These are phyloP conservation scores for Brachypodius melanocephalos DNA, from an alignment of 2,113 vertebrate genomes.

Conservation along the genomic window DNA sequence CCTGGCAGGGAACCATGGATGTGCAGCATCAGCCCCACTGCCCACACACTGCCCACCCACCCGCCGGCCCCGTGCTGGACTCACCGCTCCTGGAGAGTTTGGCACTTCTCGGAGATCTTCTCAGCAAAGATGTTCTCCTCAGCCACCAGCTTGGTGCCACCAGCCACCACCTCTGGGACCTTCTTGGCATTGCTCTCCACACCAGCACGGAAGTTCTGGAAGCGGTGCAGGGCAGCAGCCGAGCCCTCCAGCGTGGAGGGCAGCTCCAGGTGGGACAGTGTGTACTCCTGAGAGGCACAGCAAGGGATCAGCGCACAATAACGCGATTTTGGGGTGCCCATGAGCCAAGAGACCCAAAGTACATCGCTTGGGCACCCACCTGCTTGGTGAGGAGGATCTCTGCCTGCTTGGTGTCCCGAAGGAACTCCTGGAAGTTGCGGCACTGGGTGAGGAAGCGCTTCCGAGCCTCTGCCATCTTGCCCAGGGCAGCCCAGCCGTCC, in stretches of 20 bases:
- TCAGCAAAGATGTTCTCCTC: constrained; percentile 84
- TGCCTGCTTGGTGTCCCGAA: constrained; percentile 86
- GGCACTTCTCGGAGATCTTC: constrained; percentile 86
- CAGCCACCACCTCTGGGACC: constrained; percentile 74
- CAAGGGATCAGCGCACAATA: fast-evolving
- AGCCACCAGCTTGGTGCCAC: constrained; percentile 81
- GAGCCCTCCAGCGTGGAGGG: constrained; percentile 85
- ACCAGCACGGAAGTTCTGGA: constrained; percentile 83
- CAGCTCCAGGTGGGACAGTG: constrained; percentile 83
- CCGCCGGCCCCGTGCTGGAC: fast-evolving
- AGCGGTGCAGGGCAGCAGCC: constrained; percentile 83
- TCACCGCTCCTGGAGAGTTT: constrained; percentile 85
- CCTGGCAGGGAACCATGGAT: constrained; percentile 59
- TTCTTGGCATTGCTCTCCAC: constrained; percentile 89
- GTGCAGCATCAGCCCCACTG: fast-evolving
- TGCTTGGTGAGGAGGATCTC: constrained; percentile 91
- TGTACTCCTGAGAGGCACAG: constrained; percentile 81
- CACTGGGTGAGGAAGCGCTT: constrained; percentile 83
- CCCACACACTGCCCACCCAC: fast-evolving
- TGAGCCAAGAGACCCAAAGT: fast-evolving
- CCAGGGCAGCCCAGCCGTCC: constrained; percentile 84
- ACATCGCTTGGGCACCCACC: constrained; percentile 57
- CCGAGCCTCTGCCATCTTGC: constrained; percentile 88
- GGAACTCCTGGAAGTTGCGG: constrained; percentile 89
- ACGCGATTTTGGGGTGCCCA: fast-evolving